Evolutionary conservation across 1,140 invertebrate species (phyloP).

Genomic region (Linepithema humile): DNA sequence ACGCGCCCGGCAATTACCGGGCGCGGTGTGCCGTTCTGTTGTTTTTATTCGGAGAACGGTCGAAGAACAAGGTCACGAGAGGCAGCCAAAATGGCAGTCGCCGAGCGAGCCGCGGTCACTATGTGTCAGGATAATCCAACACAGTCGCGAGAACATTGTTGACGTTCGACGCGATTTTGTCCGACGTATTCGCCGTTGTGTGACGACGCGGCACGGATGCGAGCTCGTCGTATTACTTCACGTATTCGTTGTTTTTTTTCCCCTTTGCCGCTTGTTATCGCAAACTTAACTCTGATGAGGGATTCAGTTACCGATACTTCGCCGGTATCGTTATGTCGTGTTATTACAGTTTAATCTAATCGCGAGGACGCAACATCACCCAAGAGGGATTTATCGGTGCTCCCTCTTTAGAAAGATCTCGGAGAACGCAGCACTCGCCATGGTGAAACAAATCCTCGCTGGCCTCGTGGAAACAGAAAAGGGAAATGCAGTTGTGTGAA

Average conservation of each 20-base stretch:
- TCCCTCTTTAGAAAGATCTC: neutral
- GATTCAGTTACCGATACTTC: neutral
- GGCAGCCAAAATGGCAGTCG: slow-evolving; percentile 68
- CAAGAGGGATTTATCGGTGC: neutral
- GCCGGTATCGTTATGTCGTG: neutral
- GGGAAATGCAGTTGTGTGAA: neutral
- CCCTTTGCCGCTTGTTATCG: neutral
- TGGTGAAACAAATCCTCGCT: neutral
- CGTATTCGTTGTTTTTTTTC: too few relatives aligned
- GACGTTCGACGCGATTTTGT: neutral
- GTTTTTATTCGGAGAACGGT: slow-evolving; percentile 75
- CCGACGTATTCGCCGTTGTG: neutral
- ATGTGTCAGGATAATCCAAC: slow-evolving; percentile 35
- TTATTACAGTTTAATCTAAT: neutral
- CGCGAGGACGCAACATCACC: neutral
- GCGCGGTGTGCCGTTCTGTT: slow-evolving; percentile 53
- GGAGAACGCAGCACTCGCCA: neutral
- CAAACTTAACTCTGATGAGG: neutral
- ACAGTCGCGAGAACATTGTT: neutral
- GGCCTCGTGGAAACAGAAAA: neutral
- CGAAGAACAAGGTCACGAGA: slow-evolving; percentile 73
- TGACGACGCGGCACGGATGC: neutral
- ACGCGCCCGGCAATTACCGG: neutral
- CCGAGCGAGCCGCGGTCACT: neutral
- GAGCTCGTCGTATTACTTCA: too few relatives aligned